These are phyloP conservation scores for Prorops nasuta DNA, from an alignment of 1,140 invertebrate species.

Conservation along the genomic window DNA sequence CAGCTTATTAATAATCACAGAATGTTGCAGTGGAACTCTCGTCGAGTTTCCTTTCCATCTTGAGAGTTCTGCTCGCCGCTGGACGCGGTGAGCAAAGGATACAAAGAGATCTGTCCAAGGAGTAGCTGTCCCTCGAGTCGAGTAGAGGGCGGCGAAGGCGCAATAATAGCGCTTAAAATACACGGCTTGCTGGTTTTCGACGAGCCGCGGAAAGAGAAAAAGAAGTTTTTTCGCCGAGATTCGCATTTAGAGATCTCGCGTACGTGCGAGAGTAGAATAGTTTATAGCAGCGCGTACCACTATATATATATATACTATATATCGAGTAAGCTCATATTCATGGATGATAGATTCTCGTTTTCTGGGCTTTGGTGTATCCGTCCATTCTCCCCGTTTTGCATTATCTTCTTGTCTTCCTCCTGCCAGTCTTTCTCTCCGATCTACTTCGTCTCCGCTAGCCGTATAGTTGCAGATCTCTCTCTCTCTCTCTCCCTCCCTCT, in stretches of 20 bases:
- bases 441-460: not conserved
- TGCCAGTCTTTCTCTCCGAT: not conserved
- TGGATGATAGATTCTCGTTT: not conserved
- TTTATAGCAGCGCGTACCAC: conserved; percentile 1
- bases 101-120: conserved; percentile 2
- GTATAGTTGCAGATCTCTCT: too few relatives aligned
- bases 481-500: not conserved
- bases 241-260: too few relatives aligned
- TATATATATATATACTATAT: not conserved
- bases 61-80: not conserved
- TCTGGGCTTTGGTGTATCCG: too few relatives aligned
- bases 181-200: conserved; percentile 10
- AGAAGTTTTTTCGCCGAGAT: too few relatives aligned
- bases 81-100: conserved; percentile 8
- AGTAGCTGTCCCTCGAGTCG: conserved; percentile 19
- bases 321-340: not conserved
- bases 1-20: conserved; percentile 21
- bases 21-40: conserved; percentile 20
- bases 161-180: conserved; percentile 39
- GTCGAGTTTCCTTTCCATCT: conserved; percentile 6
- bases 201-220: too few relatives aligned
- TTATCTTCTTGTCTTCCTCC: not conserved
- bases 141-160: conserved; percentile 19
- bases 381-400: not conserved
- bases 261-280: too few relatives aligned